Base-by-base conservation (phyloP, 2,797 vertebrate genomes). In the Parotocinclus haroldoi region DNA sequence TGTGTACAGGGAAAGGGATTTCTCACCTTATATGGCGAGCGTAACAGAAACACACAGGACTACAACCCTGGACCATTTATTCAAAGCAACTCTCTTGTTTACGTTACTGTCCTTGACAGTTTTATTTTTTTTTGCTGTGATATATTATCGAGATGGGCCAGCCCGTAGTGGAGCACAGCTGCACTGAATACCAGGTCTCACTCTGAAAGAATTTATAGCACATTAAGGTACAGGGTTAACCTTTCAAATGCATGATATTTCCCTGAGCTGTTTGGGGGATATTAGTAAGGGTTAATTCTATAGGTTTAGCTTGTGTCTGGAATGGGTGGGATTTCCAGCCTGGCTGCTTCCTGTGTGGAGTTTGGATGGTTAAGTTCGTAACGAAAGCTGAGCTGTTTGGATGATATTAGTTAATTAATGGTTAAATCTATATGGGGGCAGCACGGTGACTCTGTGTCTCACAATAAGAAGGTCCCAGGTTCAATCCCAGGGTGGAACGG, bases 21-120 rank as follows among this genome's bases (percentile, higher is more conserved):
- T 74, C 75, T 77, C 80, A 86, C 89, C 87, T 88, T 91, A 87
- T 81, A 90, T 63, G 81, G 90, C 78, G 79, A 86, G 54, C 74
- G 75, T 80, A 71, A 82, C 82, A 85, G 78, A 83, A 88, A 85
- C 83, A 83, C 76, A 82, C 61, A 49, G 73, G 86, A 81, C 79
- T 87, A 58, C 58, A 81, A 78, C 81, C 78, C 74, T 80, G 81
- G 79, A 79, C 81, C 84, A 83, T 85, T 86, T 69, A 84, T 78
- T 84, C 80, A 81, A 74, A 49, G 74, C 71, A 80, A 81, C 75
- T 69, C 39, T 80, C 68, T 58, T 86, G 89, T 88, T 90, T 89
- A 90, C 13, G 80, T 75, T 81, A 84, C 76, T 75, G 83, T 82
- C 75, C 78, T 73, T 68, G 19, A 79, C 77, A 63, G 76, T 70